Evolutionary conservation across 2,797 vertebrate genomes (phyloP).

Genomic region (Apodemus agrarius): DNA sequence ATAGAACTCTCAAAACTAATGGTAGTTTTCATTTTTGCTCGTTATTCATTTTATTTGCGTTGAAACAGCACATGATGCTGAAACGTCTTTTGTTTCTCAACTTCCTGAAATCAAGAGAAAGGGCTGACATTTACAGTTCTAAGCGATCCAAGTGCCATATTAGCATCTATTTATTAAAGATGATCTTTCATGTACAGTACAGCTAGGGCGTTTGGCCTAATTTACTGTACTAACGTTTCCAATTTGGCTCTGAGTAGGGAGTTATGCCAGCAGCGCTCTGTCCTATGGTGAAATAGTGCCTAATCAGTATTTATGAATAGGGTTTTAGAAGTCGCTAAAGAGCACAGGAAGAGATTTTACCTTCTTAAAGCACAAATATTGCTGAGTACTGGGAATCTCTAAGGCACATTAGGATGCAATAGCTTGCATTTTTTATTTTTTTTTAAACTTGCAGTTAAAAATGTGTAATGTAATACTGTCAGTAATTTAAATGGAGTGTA

Average conservation of each 20-base stretch:
- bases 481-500: constrained; percentile 85
- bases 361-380: constrained; percentile 82
- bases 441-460: constrained; percentile 82
- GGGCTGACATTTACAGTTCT: constrained; percentile 75
- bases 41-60: constrained; percentile 31
- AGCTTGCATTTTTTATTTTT: constrained; percentile 71
- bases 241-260: constrained; percentile 71
- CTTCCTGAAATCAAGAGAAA: constrained; percentile 59
- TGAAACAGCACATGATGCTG: constrained; percentile 52
- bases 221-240: constrained; percentile 85
- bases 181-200: constrained; percentile 81
- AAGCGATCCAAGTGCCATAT: constrained; percentile 71
- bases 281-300: constrained; percentile 82
- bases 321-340: constrained; percentile 86
- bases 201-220: constrained; percentile 79
- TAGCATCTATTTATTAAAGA: constrained; percentile 84
- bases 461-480: constrained; percentile 82
- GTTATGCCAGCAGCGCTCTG: constrained; percentile 69
- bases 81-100: constrained; percentile 37
- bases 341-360: constrained; percentile 79
- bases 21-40: neutral
- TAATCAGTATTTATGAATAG: constrained; percentile 88
- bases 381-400: constrained; percentile 76
- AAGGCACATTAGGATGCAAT: constrained; percentile 75
- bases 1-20: constrained; percentile 34